These are phyloP conservation scores for Aphelocoma coerulescens DNA, from an alignment of 2,113 vertebrate species.

Conservation along the genomic window DNA sequence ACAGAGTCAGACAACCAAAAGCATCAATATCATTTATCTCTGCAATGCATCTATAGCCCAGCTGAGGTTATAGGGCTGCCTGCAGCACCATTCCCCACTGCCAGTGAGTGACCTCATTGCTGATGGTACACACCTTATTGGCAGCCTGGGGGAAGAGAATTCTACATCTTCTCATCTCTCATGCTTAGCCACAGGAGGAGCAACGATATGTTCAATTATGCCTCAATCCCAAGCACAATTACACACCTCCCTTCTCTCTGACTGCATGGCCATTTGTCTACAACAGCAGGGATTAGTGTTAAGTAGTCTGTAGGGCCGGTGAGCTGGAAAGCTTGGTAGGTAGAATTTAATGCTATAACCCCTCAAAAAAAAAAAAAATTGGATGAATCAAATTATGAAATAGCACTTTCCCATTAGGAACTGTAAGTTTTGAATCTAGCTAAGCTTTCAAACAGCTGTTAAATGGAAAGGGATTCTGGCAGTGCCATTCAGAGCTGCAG, in stretches of 20 bases:
- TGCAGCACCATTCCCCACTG: neutral
- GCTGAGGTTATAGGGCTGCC: neutral
- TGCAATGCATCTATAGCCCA: neutral
- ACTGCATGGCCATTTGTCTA: neutral
- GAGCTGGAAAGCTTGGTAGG: neutral
- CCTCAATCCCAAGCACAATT: neutral
- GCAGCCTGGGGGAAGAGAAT: neutral
- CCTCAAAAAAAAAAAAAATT: neutral
- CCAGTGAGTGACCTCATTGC: neutral
- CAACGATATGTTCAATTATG: neutral
- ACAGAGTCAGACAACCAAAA: neutral
- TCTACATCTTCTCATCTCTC: neutral
- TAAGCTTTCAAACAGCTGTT: neutral
- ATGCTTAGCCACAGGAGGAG: neutral
- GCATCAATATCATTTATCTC: neutral
- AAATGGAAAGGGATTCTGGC: neutral
- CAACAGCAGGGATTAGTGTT: rapidly evolving
- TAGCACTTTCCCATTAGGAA: neutral
- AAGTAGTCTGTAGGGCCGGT: rapidly evolving
- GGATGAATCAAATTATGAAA: neutral
- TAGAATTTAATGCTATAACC: neutral
- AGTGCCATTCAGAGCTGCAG: neutral
- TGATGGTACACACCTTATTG: neutral
- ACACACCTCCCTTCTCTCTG: neutral
- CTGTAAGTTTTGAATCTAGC: neutral